Percentiles rank a stretch among this genome's conserved stretches.
Evolutionary conservation across 1,140 invertebrate species (phyloP).

Genomic region (Bombus superbus): DNA sequence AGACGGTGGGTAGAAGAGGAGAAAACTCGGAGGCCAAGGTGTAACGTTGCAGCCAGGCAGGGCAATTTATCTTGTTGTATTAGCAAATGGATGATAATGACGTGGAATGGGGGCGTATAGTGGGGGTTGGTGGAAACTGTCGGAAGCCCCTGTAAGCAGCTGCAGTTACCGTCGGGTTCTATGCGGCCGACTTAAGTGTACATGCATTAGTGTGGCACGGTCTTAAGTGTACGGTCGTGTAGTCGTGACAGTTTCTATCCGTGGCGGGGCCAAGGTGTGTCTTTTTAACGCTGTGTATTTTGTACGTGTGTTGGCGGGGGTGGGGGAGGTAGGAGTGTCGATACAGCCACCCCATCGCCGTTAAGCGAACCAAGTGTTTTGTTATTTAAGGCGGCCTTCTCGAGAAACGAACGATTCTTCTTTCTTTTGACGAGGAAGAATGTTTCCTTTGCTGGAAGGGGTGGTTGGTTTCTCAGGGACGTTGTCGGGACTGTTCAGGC

Average conservation of each 20-base stretch:
- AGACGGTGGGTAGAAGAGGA: neutral
- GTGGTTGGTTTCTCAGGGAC: too few relatives aligned
- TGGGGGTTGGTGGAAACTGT: conserved; percentile 26
- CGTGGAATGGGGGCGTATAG: conserved; percentile 4
- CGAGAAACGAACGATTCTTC: too few relatives aligned
- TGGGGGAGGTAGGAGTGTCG: neutral
- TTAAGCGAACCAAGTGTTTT: neutral
- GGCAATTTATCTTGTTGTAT: conserved; percentile 73
- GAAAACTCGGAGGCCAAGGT: conserved; percentile 46
- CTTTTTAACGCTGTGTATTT: neutral
- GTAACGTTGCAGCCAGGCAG: conserved; percentile 41
- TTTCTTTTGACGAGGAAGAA: too few relatives aligned
- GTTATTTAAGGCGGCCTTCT: neutral
- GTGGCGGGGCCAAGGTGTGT: neutral
- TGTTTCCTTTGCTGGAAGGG: too few relatives aligned
- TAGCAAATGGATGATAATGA: conserved; percentile 73
- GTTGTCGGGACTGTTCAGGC: too few relatives aligned
- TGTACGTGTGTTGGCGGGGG: neutral
- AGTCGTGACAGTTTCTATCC: conserved; percentile 5
- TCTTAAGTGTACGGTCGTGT: conserved; percentile 26
- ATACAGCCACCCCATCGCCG: neutral
- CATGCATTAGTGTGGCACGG: conserved; percentile 41
- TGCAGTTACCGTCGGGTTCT: conserved; percentile 40
- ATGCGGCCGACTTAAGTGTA: conserved; percentile 37
- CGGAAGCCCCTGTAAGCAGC: conserved; percentile 41